A percentile compares a stretch with the other conserved stretches of the same genome.
phyloP scores from a whole-genome alignment of 2,888 invertebrate species.

The Lamellibrachia columna region DNA sequence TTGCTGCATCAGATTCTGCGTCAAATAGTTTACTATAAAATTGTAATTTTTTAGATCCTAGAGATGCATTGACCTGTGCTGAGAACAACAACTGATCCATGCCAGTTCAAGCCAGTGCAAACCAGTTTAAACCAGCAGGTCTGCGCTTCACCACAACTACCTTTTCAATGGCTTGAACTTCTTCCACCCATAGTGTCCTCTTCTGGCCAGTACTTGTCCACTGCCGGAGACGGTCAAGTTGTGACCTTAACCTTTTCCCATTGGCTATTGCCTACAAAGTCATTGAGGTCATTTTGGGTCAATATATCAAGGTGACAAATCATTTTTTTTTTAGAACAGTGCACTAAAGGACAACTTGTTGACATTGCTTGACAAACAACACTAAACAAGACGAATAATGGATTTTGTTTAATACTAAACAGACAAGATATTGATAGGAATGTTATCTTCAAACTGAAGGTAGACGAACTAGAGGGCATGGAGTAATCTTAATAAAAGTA shows the following conservation, averaged over 20 bases:
- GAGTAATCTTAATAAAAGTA: no score
- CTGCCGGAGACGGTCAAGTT: not conserved
- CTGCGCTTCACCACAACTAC: not conserved
- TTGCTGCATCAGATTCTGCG: no score
- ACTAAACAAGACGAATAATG: not conserved
- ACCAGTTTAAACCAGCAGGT: not conserved
- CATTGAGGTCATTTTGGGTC: not conserved
- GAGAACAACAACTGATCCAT: no score
- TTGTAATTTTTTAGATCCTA: no score
- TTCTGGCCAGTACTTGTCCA: not conserved
- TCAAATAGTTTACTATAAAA: no score
- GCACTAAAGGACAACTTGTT: not conserved
- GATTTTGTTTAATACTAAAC: no score
- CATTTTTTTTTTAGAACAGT: not conserved
- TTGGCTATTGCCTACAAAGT: not conserved
- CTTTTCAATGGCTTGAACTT: not conserved
- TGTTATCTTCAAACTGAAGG: no score
- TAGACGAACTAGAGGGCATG: no score
- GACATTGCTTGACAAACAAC: not conserved
- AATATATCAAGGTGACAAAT: not conserved
- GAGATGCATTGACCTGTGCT: no score
- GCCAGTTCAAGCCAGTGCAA: not conserved
- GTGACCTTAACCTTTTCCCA: not conserved
- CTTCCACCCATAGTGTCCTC: conserved; percentile 5
- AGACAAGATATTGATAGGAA: no score